These are phyloP conservation scores for Myotis vivesi DNA, from an alignment of 2,797 vertebrate species.

Conservation along the genomic window DNA sequence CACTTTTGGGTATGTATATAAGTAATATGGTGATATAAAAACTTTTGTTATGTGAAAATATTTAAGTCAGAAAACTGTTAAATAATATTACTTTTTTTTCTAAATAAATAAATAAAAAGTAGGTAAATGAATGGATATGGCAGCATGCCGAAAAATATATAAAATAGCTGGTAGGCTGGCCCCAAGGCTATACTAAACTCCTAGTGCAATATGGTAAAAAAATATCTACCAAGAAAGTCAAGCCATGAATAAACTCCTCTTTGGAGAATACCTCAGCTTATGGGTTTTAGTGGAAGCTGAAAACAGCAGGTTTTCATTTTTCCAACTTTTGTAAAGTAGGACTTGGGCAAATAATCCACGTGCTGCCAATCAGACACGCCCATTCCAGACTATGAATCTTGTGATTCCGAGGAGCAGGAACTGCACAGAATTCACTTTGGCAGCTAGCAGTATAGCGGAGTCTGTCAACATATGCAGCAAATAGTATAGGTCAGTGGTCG, in stretches of 20 bases:
- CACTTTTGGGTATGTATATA: conserved; percentile 87
- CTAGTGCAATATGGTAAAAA: not conserved
- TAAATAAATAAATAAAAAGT: not conserved
- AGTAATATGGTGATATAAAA: conserved; percentile 85
- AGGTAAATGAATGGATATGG: not conserved
- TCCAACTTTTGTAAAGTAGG: not conserved
- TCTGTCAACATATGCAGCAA: not conserved
- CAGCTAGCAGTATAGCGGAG: not conserved
- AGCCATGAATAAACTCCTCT: not conserved
- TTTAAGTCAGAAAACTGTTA: conserved; percentile 91
- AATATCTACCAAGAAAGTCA: not conserved
- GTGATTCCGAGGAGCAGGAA: not conserved
- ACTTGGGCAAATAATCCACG: not conserved
- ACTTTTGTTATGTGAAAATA: conserved; percentile 94
- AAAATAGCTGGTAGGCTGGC: not conserved
- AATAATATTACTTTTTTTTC: conserved; percentile 87
- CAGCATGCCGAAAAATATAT: not conserved
- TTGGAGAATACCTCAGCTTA: not conserved
- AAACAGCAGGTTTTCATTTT: not conserved
- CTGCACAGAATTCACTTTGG: not conserved
- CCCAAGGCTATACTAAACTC: not conserved
- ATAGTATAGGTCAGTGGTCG: not conserved
- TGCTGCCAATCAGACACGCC: not conserved
- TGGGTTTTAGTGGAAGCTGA: not conserved
- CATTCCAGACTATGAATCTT: not conserved